Conservation (phyloP, 2,888 invertebrate genomes). For the Pristionchus arcanus region DNA sequence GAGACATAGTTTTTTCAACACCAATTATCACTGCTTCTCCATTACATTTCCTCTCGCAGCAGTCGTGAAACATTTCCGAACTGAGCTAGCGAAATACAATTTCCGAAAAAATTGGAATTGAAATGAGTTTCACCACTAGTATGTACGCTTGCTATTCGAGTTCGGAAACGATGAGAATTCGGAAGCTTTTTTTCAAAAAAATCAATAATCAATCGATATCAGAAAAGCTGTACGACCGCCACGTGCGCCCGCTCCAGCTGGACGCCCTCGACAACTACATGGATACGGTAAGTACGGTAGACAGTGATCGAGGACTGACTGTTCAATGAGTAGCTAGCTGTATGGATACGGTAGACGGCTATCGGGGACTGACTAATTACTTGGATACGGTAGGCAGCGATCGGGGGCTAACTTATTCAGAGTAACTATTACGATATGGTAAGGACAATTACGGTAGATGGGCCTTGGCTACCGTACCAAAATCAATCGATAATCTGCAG, state of each 20-base stretch:
- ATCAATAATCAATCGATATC: not conserved
- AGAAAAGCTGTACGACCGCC: slow-evolving; percentile 66
- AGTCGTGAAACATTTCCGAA: not conserved
- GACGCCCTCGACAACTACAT: slow-evolving; percentile 83
- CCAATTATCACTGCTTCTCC: not conserved
- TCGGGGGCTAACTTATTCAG: not conserved
- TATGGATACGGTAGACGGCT: not conserved
- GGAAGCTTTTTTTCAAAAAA: too few species aligned
- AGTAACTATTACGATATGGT: not conserved
- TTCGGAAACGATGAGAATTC: not conserved
- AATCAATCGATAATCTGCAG: slow-evolving; percentile 81
- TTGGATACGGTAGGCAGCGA: not conserved
- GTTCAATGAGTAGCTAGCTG: too few species aligned
- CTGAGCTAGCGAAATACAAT: too few species aligned
- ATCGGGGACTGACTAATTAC: not conserved
- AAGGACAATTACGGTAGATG: too few species aligned
- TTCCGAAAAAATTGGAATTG: too few species aligned
- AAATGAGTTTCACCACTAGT: not conserved
- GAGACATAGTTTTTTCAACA: too few species aligned
- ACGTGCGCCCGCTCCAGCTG: slow-evolving; percentile 68
- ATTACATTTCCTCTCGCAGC: not conserved
- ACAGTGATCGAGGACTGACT: too few species aligned
- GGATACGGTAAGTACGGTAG: slow-evolving; percentile 79
- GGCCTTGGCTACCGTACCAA: too few species aligned
- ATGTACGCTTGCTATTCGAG: not conserved